Conservation (phyloP, 2,888 invertebrate genomes). For the Thelaira solivaga region DNA sequence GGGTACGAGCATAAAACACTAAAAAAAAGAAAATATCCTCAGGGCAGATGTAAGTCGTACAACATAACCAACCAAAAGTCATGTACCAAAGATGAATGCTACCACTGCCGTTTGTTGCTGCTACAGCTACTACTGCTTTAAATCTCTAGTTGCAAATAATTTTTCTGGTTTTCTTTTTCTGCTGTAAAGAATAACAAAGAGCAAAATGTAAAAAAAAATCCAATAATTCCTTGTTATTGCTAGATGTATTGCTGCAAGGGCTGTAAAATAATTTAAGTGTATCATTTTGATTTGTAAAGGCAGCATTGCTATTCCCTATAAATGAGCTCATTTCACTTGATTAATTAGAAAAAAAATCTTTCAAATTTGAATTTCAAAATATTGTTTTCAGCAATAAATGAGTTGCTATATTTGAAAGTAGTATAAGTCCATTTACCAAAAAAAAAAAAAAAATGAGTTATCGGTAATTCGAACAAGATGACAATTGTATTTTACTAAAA, state of each 20-base stretch:
- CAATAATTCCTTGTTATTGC: constrained; percentile 29
- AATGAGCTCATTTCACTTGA: too few relatives aligned
- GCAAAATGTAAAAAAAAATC: not conserved
- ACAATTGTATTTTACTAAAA: too few relatives aligned
- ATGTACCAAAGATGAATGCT: too few relatives aligned
- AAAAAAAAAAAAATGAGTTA: too few relatives aligned
- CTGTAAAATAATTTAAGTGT: not conserved
- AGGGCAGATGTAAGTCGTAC: constrained; percentile 45
- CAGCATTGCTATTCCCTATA: too few relatives aligned
- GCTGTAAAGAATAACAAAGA: not conserved
- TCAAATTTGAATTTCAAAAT: too few relatives aligned
- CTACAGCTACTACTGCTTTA: not conserved
- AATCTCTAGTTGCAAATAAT: not conserved
- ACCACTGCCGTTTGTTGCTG: not conserved
- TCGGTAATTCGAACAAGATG: too few relatives aligned
- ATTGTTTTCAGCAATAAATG: too few relatives aligned
- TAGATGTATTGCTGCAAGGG: not conserved
- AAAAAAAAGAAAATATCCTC: constrained; percentile 51
- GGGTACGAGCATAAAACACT: constrained; percentile 8
- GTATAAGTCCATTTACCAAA: too few relatives aligned
- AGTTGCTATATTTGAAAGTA: too few relatives aligned
- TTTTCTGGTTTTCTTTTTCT: not conserved
- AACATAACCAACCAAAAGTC: constrained; percentile 6
- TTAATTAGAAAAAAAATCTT: too few relatives aligned
- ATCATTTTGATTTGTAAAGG: too few relatives aligned